These are phyloP conservation scores for Chiloscyllium plagiosum DNA, from an alignment of 2,113 vertebrate species.

Conservation along the genomic window DNA sequence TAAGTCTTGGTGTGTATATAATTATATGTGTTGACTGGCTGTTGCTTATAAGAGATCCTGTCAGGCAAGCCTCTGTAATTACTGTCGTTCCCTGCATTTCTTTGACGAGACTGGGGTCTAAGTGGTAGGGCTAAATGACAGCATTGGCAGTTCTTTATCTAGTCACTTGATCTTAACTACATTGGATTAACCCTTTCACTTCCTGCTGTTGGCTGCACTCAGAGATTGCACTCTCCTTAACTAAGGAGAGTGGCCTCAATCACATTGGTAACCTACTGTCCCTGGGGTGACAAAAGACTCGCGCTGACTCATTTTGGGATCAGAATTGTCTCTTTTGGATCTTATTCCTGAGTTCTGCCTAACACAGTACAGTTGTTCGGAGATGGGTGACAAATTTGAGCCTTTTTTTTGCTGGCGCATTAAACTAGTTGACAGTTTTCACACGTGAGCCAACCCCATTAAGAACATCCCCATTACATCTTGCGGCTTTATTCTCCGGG, in stretches of 20 bases:
- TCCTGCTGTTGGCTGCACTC: neutral
- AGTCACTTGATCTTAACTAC: neutral
- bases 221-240: neutral
- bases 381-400: neutral
- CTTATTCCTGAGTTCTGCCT: neutral
- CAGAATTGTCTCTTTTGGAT: neutral
- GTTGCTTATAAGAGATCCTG: neutral
- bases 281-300: neutral
- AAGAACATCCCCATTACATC: too few species aligned
- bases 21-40: neutral
- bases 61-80: neutral
- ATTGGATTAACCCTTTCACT: neutral
- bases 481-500: neutral
- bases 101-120: neutral
- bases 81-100: neutral
- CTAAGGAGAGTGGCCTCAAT: neutral
- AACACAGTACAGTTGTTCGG: neutral
- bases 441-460: neutral
- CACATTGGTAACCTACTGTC: neutral
- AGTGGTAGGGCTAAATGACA: neutral
- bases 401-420: neutral
- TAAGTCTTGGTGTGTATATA: neutral
- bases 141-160: neutral
- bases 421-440: neutral
- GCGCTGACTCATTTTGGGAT: neutral